Evolutionary conservation across 2,888 invertebrate species (phyloP), one percentile per base, ranked within the genome.

Genomic region (Lasioglossum villosulum): DNA sequence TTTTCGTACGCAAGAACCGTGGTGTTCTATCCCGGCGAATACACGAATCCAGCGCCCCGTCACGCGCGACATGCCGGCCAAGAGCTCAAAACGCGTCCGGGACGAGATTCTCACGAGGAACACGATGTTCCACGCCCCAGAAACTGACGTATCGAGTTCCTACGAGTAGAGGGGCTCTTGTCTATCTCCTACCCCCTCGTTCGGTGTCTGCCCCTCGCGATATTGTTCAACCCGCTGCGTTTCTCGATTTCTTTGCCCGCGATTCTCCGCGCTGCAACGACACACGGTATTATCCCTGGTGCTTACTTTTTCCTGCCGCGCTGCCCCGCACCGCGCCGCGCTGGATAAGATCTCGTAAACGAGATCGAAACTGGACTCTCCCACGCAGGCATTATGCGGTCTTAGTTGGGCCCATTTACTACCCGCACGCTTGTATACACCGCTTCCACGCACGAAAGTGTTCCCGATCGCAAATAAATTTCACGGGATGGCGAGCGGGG

Each of bases 331-430:
- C 12, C 59, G 27, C n/a, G 59, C 34, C 77, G 80, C 83, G 59
- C 34, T 70, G 75, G 89, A 89, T 90, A 91, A 91, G 88, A 91
- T 90, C 91, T 89, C 77, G 87, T 85, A 78, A 89, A 90, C 90
- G 89, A 91, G 91, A 90, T 90, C 86, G 87, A 91, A 91, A 88
- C 90, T 88, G 84, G 87, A 86, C 86, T 88, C 90, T 91, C 91
- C 90, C 90, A 89, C 90, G 88, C 90, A 79, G 72, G 34, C 85
- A 83, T 85, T 85, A 84, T 63, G 75, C 82, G 78, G 74, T 76
- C 84, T 87, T 83, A 85, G 80, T 79, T 63, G 83, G 80, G 63
- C 81, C 63, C 87, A 80, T 86, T 87, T 87, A 80, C 86, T 82
- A 86, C 83, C 71, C 76, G 27, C 83, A 81, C 87, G 83, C 86